Evolutionary conservation across 1,140 invertebrate species (phyloP).

Genomic region (Capitella teleta): DNA sequence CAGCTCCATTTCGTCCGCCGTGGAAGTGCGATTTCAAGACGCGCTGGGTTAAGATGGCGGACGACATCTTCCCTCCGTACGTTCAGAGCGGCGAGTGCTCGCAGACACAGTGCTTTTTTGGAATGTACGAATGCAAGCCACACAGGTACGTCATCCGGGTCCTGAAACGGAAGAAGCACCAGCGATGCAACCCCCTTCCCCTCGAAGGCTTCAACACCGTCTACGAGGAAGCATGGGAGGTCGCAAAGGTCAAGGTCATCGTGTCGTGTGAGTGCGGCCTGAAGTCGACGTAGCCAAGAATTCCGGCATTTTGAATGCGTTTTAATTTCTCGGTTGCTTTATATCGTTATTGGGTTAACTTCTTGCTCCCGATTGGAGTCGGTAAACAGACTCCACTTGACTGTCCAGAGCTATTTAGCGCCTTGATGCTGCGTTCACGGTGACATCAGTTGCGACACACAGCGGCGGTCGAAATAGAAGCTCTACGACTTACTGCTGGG

Average conservation of each 20-base stretch:
- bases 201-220: neutral
- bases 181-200: constrained; percentile 10
- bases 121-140: constrained; percentile 8
- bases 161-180: neutral
- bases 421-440: no score
- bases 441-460: no score
- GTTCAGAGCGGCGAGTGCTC: constrained; percentile 8
- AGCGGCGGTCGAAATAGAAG: no score
- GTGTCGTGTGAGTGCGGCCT: constrained; percentile 8
- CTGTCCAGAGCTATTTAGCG: no score
- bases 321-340: no score
- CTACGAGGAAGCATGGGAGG: constrained; percentile 4
- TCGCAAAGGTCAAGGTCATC: constrained; percentile 6
- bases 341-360: no score
- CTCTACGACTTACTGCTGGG: no score
- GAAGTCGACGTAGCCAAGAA: neutral
- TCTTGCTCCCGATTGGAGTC: no score
- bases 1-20: no score
- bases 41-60: constrained; percentile 6
- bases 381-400: no score
- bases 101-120: constrained; percentile 8
- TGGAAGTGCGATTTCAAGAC: constrained; percentile 9
- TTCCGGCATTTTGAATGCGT: no score
- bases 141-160: constrained; percentile 8
- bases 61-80: constrained; percentile 7